Evolutionary conservation across 2,113 vertebrate species (phyloP).

Genomic region (Malurus alboscapulatus): DNA sequence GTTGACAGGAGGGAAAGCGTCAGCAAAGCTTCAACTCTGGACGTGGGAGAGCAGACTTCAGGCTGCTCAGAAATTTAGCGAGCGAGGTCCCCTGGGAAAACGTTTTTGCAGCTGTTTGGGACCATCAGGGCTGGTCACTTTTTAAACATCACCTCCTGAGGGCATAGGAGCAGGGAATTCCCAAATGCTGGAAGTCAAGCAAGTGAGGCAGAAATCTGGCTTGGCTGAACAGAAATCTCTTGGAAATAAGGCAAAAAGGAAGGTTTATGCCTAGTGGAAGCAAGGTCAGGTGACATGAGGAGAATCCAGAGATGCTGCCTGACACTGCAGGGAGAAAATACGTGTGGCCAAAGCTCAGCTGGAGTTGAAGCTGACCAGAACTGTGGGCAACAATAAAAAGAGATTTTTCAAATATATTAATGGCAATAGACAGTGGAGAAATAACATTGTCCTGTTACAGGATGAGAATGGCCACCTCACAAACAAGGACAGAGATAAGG

Average conservation of each 20-base stretch:
- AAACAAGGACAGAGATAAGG: not conserved
- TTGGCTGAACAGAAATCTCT: not conserved
- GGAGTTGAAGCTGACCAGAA: not conserved
- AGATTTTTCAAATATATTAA: not conserved
- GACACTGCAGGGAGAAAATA: not conserved
- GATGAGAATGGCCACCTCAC: not conserved
- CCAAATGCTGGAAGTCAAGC: not conserved
- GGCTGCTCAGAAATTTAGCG: not conserved
- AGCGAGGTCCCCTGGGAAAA: not conserved
- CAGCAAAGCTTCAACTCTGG: not conserved
- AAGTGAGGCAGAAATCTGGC: not conserved
- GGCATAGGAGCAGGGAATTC: not conserved
- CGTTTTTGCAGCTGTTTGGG: not conserved
- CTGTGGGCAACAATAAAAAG: not conserved
- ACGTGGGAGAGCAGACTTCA: not conserved
- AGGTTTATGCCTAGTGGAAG: not conserved
- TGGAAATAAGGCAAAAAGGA: not conserved
- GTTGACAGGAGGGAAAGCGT: not conserved
- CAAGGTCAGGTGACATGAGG: not conserved
- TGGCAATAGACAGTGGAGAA: not conserved
- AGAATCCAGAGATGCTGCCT: not conserved
- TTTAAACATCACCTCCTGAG: not conserved
- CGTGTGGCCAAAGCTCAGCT: accelerated
- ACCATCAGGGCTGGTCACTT: not conserved
- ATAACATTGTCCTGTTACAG: not conserved